Evolutionary conservation across 2,797 vertebrate genomes (phyloP).

Genomic region (Brotula barbata): DNA sequence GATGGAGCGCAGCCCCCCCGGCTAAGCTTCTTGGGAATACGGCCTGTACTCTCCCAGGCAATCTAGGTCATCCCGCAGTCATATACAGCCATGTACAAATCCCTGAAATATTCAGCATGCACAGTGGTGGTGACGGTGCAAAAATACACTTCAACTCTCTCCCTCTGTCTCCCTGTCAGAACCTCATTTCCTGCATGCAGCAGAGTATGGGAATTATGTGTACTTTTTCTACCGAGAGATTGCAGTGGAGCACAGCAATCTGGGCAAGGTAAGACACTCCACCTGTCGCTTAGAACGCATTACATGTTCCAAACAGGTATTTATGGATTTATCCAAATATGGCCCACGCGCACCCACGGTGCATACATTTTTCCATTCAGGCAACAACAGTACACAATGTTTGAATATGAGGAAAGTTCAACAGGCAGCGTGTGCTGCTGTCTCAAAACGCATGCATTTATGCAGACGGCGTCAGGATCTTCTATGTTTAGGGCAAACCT

Average conservation of each 20-base stretch:
- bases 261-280: constrained; percentile 89
- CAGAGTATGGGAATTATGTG: constrained; percentile 96
- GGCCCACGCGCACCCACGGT: constrained; percentile 28
- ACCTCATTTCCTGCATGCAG: constrained; percentile 97
- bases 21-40: constrained; percentile 59
- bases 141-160: constrained; percentile 72
- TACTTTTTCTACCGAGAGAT: constrained; percentile 99
- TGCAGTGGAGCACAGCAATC: constrained; percentile 95
- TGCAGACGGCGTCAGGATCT: no score
- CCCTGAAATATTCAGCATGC: constrained; percentile 78
- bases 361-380: constrained; percentile 48
- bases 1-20: constrained; percentile 54
- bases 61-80: constrained; percentile 79
- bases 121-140: constrained; percentile 73
- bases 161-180: constrained; percentile 80
- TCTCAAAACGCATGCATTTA: no score
- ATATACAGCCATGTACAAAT: constrained; percentile 72
- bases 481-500: no score
- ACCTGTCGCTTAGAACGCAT: constrained; percentile 41
- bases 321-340: constrained; percentile 32
- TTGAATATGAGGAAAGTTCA: constrained; percentile 52
- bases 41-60: constrained; percentile 72
- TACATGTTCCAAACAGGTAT: constrained; percentile 39
- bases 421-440: constrained; percentile 41
- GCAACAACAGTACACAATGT: constrained; percentile 36